Base-by-base conservation (phyloP, 2,888 invertebrate species). In the Chironomus tentans region DNA sequence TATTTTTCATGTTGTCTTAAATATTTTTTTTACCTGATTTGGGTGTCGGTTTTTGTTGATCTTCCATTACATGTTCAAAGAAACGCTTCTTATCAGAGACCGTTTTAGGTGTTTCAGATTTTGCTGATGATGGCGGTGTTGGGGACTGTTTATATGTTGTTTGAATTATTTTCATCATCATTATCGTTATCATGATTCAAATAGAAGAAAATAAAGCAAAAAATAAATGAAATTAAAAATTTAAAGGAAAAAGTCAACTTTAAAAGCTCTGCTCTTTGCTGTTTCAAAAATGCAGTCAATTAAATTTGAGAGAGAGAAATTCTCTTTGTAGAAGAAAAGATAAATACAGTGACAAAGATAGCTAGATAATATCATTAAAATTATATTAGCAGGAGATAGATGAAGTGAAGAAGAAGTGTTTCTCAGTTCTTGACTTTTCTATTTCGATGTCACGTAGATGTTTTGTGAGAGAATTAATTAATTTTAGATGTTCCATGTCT, bases 31-130 rank as follows among this genome's bases (percentile, higher is more conserved):
- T 83, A 93, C 94, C 93, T 87, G 92, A 89, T 85, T 93, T 94
- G 72, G 92, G 90, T 80, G 91, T 89, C 78, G 93, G 92, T 84
- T 93, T 92, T 80, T 92, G 90, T 83, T 92, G 92, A 83, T 95
- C 94, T 85, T 95, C 94, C 90, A 97, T 95, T 78, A 97, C 97
- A 82, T 92, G 91, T 86, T 98, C 97, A 84, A 98, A 98, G 85
- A 96, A 94, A 82, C 92, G 93, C 85, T 95, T 95, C 86, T 94
- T 94, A 85, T 95, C 94, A 84, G 93, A 94, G 82, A 97, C 95
- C 78, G 95, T 91, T 87, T 93, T 93, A 82, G 89, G 89, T 82
- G 90, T 88, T 65, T 65, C 65, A 21, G 65, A 18, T 84, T 88
- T 88, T 81, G 88, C 89, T 82, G 90, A 90, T 81, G 90, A 89